These are phyloP conservation scores for Drosophila quinaria DNA, from an alignment of 2,888 invertebrate genomes.

Conservation along the genomic window DNA sequence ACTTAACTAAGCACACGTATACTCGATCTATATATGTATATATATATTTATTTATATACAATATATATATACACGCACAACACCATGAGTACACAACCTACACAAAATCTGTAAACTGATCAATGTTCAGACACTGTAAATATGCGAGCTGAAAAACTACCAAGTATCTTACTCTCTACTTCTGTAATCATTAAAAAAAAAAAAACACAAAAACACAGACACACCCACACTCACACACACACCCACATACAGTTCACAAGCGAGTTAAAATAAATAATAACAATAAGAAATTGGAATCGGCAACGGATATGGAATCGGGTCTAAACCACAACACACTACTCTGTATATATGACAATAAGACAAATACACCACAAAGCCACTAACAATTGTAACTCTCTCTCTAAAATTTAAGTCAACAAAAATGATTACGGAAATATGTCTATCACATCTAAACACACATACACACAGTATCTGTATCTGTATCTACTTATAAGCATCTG, in stretches of 20 bases:
- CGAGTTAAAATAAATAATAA: conserved; percentile 12
- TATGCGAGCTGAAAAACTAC: conserved; percentile 57
- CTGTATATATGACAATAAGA: conserved; percentile 60
- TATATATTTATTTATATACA: neutral
- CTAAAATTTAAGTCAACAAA: conserved; percentile 40
- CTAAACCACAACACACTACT: conserved; percentile 54
- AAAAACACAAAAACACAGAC: conserved; percentile 18
- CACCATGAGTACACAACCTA: conserved; percentile 7
- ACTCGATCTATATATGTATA: neutral
- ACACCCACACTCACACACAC: conserved; percentile 19
- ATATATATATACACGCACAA: neutral
- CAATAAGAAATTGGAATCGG: conserved; percentile 14
- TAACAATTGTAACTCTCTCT: conserved; percentile 57
- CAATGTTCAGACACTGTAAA: conserved; percentile 52
- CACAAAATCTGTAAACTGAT: conserved; percentile 39
- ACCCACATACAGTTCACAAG: conserved; percentile 19
- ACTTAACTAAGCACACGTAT: conserved; percentile 43
- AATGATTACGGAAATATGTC: conserved; percentile 28
- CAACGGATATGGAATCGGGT: conserved; percentile 45
- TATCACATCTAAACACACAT: conserved; percentile 19
- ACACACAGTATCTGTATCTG: conserved; percentile 28
- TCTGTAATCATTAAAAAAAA: conserved; percentile 32
- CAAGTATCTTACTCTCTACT: conserved; percentile 37
- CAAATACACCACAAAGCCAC: conserved; percentile 34
- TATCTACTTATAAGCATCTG: conserved; percentile 53